Evolutionary conservation across 2,797 vertebrate species (phyloP).

Genomic region (Ispidina lecontei): DNA sequence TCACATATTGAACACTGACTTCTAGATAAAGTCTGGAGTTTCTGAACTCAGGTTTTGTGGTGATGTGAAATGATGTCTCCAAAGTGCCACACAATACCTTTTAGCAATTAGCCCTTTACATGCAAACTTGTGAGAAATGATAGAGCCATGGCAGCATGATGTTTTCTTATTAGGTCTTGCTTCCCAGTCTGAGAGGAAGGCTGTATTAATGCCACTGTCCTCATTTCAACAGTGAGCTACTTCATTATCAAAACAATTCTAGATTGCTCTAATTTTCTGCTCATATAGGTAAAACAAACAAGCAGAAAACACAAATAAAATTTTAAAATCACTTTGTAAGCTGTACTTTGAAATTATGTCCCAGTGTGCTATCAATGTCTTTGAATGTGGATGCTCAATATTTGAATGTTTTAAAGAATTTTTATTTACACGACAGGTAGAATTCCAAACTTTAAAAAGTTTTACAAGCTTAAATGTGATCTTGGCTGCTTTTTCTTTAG

Average conservation of each 20-base stretch:
- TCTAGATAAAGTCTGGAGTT: neutral
- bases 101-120: neutral
- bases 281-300: neutral
- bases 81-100: neutral
- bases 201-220: neutral
- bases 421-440: neutral
- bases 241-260: neutral
- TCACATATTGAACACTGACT: neutral
- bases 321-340: neutral
- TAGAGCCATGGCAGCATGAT: neutral
- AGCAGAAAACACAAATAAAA: too few species aligned
- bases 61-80: neutral
- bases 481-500: neutral
- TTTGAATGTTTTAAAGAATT: neutral
- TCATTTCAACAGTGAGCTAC: neutral
- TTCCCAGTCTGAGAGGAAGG: neutral
- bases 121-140: neutral
- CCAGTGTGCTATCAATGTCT: neutral
- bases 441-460: neutral
- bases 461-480: neutral
- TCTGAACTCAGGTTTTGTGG: neutral
- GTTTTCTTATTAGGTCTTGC: neutral
- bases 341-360: neutral
- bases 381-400: neutral
- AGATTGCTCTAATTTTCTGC: neutral